A percentile compares a stretch with the other conserved stretches of the same genome.
phyloP scores from a whole-genome alignment of 2,113 vertebrate genomes.

The Menura novaehollandiae region DNA sequence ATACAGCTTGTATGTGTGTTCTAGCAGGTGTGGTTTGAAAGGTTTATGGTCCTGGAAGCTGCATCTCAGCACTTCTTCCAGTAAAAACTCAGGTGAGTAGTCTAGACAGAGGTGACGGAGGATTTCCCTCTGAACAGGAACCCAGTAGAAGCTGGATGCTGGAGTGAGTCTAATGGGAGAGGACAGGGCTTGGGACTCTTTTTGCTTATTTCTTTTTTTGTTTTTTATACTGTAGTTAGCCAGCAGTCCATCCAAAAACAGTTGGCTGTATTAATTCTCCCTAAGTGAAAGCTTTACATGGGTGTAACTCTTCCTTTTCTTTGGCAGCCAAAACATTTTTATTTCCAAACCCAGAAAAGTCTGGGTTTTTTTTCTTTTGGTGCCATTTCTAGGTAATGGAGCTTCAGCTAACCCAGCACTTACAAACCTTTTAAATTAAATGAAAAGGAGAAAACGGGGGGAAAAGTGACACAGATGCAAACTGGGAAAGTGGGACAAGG shows the following conservation, averaged over 20 bases:
- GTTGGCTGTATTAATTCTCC: constrained; percentile 45
- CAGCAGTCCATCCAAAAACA: constrained; percentile 6
- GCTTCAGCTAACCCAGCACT: neutral
- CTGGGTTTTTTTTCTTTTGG: neutral
- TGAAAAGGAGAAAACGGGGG: neutral
- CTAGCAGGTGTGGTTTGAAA: neutral
- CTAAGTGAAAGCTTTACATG: constrained; percentile 47
- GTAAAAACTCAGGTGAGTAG: constrained; percentile 7
- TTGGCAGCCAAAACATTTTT: constrained; percentile 54
- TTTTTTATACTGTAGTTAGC: neutral
- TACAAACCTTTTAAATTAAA: neutral
- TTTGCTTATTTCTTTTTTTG: neutral
- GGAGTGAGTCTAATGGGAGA: neutral
- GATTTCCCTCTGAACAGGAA: neutral
- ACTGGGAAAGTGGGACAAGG: neutral
- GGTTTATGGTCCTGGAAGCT: neutral
- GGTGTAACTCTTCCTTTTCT: constrained; percentile 55
- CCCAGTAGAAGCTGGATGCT: neutral
- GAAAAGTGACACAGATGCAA: neutral
- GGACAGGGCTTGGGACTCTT: neutral
- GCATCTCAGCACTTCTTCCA: neutral
- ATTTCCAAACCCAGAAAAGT: constrained; percentile 49
- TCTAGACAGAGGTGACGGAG: constrained; percentile 44
- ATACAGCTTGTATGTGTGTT: neutral
- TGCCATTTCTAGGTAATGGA: constrained; percentile 15